Conservation (phyloP, 2,113 vertebrate genomes). For the Sorex araneus region DNA sequence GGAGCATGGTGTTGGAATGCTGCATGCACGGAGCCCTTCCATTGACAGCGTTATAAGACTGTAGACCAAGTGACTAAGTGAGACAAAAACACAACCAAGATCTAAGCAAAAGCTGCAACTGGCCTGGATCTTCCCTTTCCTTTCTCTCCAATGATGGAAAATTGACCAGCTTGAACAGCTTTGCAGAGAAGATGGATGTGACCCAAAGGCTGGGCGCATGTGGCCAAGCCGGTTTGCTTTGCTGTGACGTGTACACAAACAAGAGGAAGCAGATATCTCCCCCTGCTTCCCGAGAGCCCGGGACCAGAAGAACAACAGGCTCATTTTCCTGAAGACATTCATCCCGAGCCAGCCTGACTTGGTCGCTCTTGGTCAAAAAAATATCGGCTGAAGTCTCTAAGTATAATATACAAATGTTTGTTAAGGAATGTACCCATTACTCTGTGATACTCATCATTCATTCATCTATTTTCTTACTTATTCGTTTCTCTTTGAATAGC, state of each 20-base stretch:
- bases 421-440: no score
- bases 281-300: neutral
- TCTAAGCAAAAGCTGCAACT: neutral
- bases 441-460: no score
- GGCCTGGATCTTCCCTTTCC: neutral
- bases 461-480: no score
- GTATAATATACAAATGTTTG: no score
- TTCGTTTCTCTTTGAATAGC: no score
- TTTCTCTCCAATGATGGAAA: slow-evolving; percentile 25
- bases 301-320: slow-evolving; percentile 71
- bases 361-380: no score
- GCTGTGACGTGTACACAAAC: slow-evolving; percentile 10
- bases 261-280: slow-evolving; percentile 63
- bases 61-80: no score
- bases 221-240: slow-evolving; percentile 10
- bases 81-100: no score
- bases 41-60: no score
- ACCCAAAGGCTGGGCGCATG: slow-evolving; percentile 46
- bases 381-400: no score
- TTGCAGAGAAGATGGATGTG: slow-evolving; percentile 30
- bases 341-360: neutral
- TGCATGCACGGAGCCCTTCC: no score
- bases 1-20: no score
- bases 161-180: slow-evolving; percentile 19
- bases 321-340: slow-evolving; percentile 22